Evolutionary conservation across 1,140 invertebrate species (phyloP), one percentile per base, ranked within the genome.

Genomic region (Copidosoma floridanum): DNA sequence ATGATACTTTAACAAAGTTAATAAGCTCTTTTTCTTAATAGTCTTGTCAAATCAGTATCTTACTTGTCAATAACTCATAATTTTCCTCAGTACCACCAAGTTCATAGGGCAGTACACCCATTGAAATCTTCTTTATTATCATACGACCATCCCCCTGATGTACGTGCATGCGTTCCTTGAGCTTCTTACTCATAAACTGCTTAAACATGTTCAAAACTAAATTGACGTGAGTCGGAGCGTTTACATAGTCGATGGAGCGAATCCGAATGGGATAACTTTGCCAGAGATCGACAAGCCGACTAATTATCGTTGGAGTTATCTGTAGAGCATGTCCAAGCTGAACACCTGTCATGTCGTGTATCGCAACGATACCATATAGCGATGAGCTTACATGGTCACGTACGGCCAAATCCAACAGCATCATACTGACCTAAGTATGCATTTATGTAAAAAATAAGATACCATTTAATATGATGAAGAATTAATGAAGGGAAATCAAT

Each of bases 191-290:
- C 86, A 92, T 86, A 65, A 92, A 91, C 57, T 71, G 81, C 72
- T 85, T 85, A 55, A 90, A 85, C 10, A 91, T 82, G 47, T 84
- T 85, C 21, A 91, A 75, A 4, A 91, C 76, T 5, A 86, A 75
- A 67, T 89, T 88, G 14, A 91, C 81, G 64, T 89, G 83, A 1
- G 70, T 65, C 0, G 88, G 89, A 2, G 87, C 82, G 72, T 91
- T 89, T 1, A 91, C 78, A 68, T 89, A 90, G 65, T 91, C 85
- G 23, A 91, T 72, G 1, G 84, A 79, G 66, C 87, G 85, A 14
- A 88, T 83, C 63, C 88, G 81, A 8, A 86, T 80, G 6, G 89
- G 88, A 69, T 90, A 90, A 32, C 85, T 85, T 75, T 87, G 85
- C 87, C 86, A 89, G 5, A 85, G 78, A 50, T 84, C 80, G 0